phyloP scores from a whole-genome alignment of 1,140 invertebrate species.

The Brevipalpus yothersi region DNA sequence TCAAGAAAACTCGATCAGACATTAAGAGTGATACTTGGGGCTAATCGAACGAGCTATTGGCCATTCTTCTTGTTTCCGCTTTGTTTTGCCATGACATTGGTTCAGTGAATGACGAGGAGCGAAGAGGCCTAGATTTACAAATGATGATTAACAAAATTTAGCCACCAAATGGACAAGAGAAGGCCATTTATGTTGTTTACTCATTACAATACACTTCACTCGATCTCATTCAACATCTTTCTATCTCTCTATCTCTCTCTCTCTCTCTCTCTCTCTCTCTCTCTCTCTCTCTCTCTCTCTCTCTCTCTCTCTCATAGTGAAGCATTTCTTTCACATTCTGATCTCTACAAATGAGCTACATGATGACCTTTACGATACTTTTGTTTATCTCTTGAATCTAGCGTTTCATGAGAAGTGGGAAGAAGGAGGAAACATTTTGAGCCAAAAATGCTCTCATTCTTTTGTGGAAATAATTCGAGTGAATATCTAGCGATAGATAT shows the following conservation, averaged over 20 bases:
- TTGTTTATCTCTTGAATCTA: no score
- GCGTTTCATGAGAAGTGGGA: no score
- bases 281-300: conserved; percentile 1
- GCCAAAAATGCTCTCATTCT: no score
- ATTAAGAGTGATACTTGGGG: no score
- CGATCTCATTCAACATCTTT: neutral
- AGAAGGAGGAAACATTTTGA: no score
- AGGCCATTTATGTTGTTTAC: conserved; percentile 1
- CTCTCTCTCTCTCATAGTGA: conserved; percentile 32
- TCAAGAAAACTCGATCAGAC: no score
- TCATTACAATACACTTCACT: neutral
- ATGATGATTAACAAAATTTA: neutral
- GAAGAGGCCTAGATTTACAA: neutral
- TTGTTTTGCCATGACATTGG: neutral
- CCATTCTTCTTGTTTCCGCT: neutral
- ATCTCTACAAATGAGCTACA: no score
- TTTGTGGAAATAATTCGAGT: no score
- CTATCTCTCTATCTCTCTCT: conserved; percentile 1
- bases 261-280: conserved; percentile 23
- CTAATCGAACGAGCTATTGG: no score
- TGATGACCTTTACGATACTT: no score
- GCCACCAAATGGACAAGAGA: neutral
- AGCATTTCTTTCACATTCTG: conserved; percentile 20
- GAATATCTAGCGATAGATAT: no score
- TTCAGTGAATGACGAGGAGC: neutral